Conservation (phyloP, 2,888 invertebrate genomes). For the Andrena minutula region DNA sequence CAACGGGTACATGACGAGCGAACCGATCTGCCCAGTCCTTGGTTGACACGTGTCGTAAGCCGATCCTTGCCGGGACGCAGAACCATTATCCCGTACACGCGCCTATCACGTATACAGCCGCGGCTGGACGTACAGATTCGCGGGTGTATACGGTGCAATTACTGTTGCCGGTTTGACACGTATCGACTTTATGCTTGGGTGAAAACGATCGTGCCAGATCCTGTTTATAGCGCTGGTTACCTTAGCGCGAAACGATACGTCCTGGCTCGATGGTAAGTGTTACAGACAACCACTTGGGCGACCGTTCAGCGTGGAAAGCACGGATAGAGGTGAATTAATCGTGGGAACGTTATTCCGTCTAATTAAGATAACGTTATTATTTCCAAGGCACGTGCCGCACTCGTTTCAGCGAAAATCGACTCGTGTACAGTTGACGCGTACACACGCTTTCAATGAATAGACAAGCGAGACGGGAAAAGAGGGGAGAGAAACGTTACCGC, state of each 20-base stretch:
- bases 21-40: slow-evolving; percentile 52
- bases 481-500: slow-evolving; percentile 11
- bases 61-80: slow-evolving; percentile 63
- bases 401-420: slow-evolving; percentile 23
- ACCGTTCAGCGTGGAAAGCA: neutral
- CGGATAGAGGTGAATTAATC: slow-evolving; percentile 35
- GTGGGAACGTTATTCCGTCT: slow-evolving; percentile 39
- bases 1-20: slow-evolving; percentile 44
- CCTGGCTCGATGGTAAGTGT: slow-evolving; percentile 31
- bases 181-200: slow-evolving; percentile 70
- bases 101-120: slow-evolving; percentile 35
- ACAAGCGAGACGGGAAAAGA: neutral
- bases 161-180: slow-evolving; percentile 66
- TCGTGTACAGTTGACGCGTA: slow-evolving; percentile 21
- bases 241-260: slow-evolving; percentile 48
- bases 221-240: slow-evolving; percentile 54
- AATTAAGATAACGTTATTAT: slow-evolving; percentile 46
- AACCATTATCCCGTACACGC: slow-evolving; percentile 65
- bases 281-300: slow-evolving; percentile 33
- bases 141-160: slow-evolving; percentile 61
- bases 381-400: neutral
- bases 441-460: neutral
- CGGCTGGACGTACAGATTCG: slow-evolving; percentile 42
- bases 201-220: slow-evolving; percentile 64
- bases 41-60: slow-evolving; percentile 69